These are phyloP conservation scores for Drosophila ezoana DNA, from an alignment of 2,888 invertebrate species.

Conservation along the genomic window DNA sequence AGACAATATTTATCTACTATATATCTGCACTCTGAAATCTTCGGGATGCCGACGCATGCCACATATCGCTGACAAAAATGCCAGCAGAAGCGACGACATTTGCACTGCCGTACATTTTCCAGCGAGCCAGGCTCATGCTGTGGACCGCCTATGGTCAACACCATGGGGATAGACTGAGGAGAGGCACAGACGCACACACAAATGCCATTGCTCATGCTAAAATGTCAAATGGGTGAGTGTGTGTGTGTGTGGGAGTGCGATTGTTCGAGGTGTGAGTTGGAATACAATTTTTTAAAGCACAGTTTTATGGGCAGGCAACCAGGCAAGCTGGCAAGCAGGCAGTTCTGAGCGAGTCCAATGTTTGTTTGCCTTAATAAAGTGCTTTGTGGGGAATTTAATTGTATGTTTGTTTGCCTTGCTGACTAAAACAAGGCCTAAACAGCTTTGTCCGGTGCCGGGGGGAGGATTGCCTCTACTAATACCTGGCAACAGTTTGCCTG, in stretches of 20 bases:
- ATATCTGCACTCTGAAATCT: slow-evolving; percentile 11
- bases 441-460: not conserved
- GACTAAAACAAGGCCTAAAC: slow-evolving; percentile 31
- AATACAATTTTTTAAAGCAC: slow-evolving; percentile 55
- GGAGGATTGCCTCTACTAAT: slow-evolving; percentile 37
- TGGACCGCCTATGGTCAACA: slow-evolving; percentile 28
- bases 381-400: slow-evolving; percentile 61
- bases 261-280: slow-evolving; percentile 36
- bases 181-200: slow-evolving; percentile 22
- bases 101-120: slow-evolving; percentile 22
- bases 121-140: slow-evolving; percentile 14
- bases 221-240: slow-evolving; percentile 39
- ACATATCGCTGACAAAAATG: slow-evolving; percentile 22
- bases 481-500: slow-evolving; percentile 50
- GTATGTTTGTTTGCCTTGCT: slow-evolving; percentile 44
- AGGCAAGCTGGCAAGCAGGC: not conserved
- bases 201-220: slow-evolving; percentile 60
- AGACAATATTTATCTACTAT: slow-evolving; percentile 35
- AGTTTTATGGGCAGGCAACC: slow-evolving; percentile 33
- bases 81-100: slow-evolving; percentile 20
- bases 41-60: slow-evolving; percentile 6
- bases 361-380: slow-evolving; percentile 63
- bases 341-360: slow-evolving; percentile 9
- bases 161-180: not conserved
- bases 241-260: slow-evolving; percentile 8